A percentile compares a stretch with the other conserved stretches of the same genome.
Conservation (phyloP, 1,140 invertebrate genomes). For the Holotrichia oblita region DNA sequence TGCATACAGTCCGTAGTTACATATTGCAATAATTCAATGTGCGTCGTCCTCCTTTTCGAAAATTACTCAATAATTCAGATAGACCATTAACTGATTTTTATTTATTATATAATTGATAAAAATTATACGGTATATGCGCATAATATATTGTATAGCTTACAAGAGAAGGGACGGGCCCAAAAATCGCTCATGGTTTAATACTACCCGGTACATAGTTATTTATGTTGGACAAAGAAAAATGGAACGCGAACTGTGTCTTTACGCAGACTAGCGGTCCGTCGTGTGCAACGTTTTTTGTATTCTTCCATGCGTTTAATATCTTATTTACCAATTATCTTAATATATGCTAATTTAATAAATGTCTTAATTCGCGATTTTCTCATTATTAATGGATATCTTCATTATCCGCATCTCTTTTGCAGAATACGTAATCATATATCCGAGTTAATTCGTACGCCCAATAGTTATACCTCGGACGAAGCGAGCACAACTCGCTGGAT, state of each 20-base stretch:
- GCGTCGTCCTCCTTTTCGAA: neutral
- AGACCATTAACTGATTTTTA: constrained; percentile 36
- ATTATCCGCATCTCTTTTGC: constrained; percentile 32
- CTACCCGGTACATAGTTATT: constrained; percentile 21
- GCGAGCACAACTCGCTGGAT: neutral
- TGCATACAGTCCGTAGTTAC: constrained; percentile 1
- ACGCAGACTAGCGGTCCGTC: neutral
- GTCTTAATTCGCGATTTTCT: constrained; percentile 38
- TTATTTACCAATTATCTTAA: constrained; percentile 39
- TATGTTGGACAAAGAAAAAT: constrained; percentile 27
- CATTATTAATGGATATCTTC: constrained; percentile 40
- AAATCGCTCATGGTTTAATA: constrained; percentile 27
- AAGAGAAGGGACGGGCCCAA: constrained; percentile 25
- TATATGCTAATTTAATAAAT: constrained; percentile 41
- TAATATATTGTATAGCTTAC: constrained; percentile 31
- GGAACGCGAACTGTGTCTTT: constrained; percentile 9
- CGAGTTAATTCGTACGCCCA: neutral
- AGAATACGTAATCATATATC: constrained; percentile 33
- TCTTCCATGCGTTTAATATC: constrained; percentile 5
- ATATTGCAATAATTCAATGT: constrained; percentile 8
- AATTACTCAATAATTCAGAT: constrained; percentile 30
- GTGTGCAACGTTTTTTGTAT: constrained; percentile 4
- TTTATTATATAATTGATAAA: constrained; percentile 39
- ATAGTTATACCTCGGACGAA: neutral
- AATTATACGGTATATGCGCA: constrained; percentile 23